phyloP scores from a whole-genome alignment of 2,113 vertebrate genomes.

The Mola mola region DNA sequence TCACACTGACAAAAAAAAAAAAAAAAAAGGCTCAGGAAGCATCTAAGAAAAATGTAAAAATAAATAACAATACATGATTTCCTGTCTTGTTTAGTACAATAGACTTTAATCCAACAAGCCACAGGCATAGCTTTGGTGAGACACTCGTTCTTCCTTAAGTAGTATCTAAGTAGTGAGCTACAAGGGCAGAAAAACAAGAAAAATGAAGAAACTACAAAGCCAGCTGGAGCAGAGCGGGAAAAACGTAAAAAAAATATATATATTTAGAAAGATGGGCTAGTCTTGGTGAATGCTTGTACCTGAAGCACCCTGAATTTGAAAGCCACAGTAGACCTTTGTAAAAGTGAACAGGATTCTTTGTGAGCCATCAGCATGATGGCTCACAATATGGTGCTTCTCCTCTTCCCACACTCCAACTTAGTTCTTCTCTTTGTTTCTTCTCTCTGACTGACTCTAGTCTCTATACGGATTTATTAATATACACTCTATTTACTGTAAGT shows the following conservation, averaged over 20 bases:
- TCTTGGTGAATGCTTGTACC: conserved; percentile 57
- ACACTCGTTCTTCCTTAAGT: conserved; percentile 16
- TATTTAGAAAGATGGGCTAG: conserved; percentile 28
- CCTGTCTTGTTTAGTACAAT: conserved; percentile 31
- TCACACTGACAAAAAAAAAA: no score
- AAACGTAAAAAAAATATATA: conserved; percentile 8
- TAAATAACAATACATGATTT: conserved; percentile 9
- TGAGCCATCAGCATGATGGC: conserved; percentile 11
- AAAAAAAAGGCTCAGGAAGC: background rate
- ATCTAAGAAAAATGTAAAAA: conserved; percentile 5
- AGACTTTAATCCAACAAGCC: conserved; percentile 51
- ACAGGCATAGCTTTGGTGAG: conserved; percentile 28
- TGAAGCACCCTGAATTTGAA: conserved; percentile 48
- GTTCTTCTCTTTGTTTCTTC: conserved; percentile 18
- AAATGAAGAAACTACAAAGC: conserved; percentile 14
- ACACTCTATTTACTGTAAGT: conserved; percentile 11
- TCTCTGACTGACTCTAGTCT: conserved; percentile 7
- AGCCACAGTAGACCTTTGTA: conserved; percentile 44
- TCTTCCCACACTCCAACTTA: background rate
- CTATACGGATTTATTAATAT: background rate
- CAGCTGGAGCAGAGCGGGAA: conserved; percentile 9
- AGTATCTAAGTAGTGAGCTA: conserved; percentile 11
- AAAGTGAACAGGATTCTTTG: conserved; percentile 39
- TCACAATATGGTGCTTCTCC: conserved; percentile 3
- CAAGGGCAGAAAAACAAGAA: background rate